Base-by-base conservation (phyloP, 2,888 invertebrate species). In the Rhopalosiphum nymphaeae region DNA sequence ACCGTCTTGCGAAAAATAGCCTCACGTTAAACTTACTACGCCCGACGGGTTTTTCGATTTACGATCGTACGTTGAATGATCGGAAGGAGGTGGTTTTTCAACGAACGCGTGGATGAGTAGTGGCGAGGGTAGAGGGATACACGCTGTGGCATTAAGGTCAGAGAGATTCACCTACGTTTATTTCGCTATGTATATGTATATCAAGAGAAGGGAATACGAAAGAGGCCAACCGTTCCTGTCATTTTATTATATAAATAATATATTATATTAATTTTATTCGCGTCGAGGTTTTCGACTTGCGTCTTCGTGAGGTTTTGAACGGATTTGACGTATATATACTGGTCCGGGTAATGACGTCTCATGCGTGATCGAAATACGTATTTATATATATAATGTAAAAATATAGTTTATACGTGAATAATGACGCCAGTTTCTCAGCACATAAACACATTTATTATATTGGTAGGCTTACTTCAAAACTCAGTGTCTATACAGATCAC, bases 51-150 rank as follows among this genome's bases (percentile, higher is more conserved):
- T 84, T 93, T 89, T 44, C 88, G n/a, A 85, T 93, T 93, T 93
- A 93, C 93, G 89, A 93, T 89, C 84, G 89, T 57, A 89, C 89
- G 93, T 93, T 89, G 57, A 85, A 57, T 57, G 93, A 93, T 89
- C 89, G 93, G 61, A 85, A 36, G 84, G 84, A n/a, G 89, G 56
- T 44, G 93, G 57, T 93, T 84, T 86, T 49, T 5, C 87, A 49
- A 42, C 42, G 42, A 4, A 3, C 25, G 42, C 1, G 36, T 26
- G 1, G 88, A n/a, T 3, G 53, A 46, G 86, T 16, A 7, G 44
- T n/a, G 86, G 29, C 1, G 46, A 9, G 46, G 86, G 29, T 0
- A 36, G 26, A 21, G 25, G 44, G 25, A 44, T 42, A 26, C 85
- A 29, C 85, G 86, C 13, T 26, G 49, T 10, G 11, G n/a, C n/a